phyloP scores from a whole-genome alignment of 2,113 vertebrate species.

The Pholis gunnellus region DNA sequence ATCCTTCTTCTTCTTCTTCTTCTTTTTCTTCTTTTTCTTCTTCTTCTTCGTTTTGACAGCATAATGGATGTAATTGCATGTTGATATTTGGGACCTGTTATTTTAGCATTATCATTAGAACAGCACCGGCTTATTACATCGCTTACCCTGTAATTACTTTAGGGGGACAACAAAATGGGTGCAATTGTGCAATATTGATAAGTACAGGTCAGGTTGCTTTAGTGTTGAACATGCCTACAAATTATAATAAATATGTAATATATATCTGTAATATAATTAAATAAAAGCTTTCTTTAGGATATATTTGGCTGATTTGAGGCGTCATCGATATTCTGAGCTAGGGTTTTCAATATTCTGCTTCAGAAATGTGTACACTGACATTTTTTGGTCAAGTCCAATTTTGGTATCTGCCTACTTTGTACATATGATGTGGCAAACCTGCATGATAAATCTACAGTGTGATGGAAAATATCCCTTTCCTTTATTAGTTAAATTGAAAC shows the following conservation, averaged over 20 bases:
- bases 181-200: constrained; percentile 27
- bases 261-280: neutral
- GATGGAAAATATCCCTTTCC: constrained; percentile 5
- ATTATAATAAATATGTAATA: neutral
- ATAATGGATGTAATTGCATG: constrained; percentile 60
- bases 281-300: neutral
- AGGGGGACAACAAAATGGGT: constrained; percentile 19
- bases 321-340: neutral
- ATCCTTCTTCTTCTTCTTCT: neutral
- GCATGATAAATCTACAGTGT: neutral
- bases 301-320: neutral
- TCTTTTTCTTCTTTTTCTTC: neutral
- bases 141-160: constrained; percentile 57
- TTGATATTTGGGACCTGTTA: constrained; percentile 51
- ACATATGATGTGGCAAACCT: neutral
- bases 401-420: neutral
- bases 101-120: constrained; percentile 59
- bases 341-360: neutral
- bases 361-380: constrained; percentile 5
- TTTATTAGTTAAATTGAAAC: constrained; percentile 2
- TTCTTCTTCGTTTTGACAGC: constrained; percentile 31
- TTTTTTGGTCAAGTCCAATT: neutral
- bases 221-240: neutral
- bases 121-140: constrained; percentile 37
- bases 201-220: neutral